Conservation (phyloP, 2,113 vertebrate species). For the Boulengeromyrus knoepffleri region DNA sequence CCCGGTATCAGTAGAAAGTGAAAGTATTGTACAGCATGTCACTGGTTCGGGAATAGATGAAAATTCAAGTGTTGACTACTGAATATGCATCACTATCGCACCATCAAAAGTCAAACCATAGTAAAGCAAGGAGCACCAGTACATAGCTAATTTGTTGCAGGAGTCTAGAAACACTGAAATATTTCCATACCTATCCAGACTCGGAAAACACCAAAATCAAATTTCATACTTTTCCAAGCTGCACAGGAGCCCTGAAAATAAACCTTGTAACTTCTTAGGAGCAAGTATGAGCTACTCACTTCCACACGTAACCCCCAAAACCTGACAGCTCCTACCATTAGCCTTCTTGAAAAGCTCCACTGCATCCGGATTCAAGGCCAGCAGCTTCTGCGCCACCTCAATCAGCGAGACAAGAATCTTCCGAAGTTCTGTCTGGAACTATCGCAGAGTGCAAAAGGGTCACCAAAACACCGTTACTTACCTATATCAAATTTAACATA, state of each 20-base stretch:
- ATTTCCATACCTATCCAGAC: not conserved
- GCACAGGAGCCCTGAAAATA: not conserved
- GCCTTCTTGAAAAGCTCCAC: conserved; percentile 97
- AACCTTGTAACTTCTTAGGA: not conserved
- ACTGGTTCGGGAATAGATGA: not conserved
- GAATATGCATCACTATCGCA: not conserved
- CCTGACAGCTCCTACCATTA: conserved; percentile 66
- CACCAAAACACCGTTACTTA: not conserved
- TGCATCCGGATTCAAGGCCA: conserved; percentile 92
- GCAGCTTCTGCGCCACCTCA: conserved; percentile 90
- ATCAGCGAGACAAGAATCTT: conserved; percentile 96
- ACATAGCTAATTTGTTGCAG: not conserved
- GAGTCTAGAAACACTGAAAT: not conserved
- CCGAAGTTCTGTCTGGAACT: conserved; percentile 97
- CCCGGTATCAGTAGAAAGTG: not conserved
- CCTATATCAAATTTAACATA: not conserved
- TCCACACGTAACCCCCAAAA: not conserved
- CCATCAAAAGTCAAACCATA: not conserved
- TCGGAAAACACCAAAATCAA: not conserved
- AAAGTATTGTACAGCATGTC: not conserved
- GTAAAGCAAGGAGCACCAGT: not conserved
- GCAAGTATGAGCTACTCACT: not conserved
- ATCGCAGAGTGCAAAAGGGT: conserved; percentile 33
- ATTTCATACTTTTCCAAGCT: not conserved
- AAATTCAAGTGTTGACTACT: not conserved